Percentiles rank a stretch among this genome's conserved stretches.
Conservation (phyloP, 1,140 invertebrate species). For the Bathynomus jamesi region DNA sequence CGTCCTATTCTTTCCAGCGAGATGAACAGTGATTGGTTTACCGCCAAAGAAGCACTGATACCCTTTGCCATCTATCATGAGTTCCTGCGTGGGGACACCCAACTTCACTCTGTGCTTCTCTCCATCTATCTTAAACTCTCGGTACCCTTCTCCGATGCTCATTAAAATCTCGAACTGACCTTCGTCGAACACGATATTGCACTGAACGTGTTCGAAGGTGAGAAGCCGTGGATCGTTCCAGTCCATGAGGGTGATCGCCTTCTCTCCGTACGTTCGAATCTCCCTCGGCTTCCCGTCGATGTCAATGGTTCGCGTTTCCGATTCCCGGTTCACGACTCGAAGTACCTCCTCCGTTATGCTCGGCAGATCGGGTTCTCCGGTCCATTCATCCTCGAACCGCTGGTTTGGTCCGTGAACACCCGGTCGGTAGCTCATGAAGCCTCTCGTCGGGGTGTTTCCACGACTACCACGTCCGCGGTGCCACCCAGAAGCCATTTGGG, state of each 20-base stretch:
- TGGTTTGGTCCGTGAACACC: neutral
- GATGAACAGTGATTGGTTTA: conserved; percentile 67
- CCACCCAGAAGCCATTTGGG: neutral
- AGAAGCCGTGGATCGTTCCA: conserved; percentile 78
- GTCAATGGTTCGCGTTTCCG: conserved; percentile 33
- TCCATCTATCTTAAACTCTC: conserved; percentile 44
- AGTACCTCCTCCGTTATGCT: conserved; percentile 26
- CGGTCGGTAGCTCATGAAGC: no score
- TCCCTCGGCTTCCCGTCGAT: conserved; percentile 74
- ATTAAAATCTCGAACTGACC: conserved; percentile 37
- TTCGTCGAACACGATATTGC: conserved; percentile 39
- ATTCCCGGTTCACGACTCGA: conserved; percentile 27
- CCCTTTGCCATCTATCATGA: conserved; percentile 77
- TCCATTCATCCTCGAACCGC: conserved; percentile 33
- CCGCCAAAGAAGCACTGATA: conserved; percentile 89
- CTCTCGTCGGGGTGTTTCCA: neutral
- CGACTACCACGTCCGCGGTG: neutral
- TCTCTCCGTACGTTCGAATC: conserved; percentile 75
- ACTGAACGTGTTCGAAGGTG: conserved; percentile 53
- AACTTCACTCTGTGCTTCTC: conserved; percentile 62
- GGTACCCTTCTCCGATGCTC: conserved; percentile 39
- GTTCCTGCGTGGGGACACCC: conserved; percentile 82
- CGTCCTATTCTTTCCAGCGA: conserved; percentile 64
- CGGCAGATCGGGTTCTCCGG: conserved; percentile 33
- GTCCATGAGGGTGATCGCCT: conserved; percentile 71